These are phyloP conservation scores for Echiichthys vipera DNA, from an alignment of 2,797 vertebrate species.

Conservation along the genomic window DNA sequence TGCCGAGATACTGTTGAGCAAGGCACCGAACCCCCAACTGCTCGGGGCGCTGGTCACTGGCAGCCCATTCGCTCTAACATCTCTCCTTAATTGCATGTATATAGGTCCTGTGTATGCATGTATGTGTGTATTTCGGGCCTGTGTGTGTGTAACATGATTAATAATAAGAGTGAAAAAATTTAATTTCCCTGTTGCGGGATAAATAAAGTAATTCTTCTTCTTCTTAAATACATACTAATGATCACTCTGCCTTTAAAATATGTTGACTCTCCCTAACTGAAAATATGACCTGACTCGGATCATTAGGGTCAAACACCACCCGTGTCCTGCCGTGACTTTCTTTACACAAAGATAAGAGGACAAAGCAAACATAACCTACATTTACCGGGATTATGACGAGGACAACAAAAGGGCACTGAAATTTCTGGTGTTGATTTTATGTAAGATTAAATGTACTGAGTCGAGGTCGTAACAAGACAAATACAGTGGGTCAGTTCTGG, in stretches of 20 bases:
- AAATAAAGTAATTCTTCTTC: too few relatives aligned
- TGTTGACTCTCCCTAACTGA: background rate
- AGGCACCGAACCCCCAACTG: too few relatives aligned
- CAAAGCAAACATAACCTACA: constrained; percentile 29
- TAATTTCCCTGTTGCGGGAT: too few relatives aligned
- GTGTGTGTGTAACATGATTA: too few relatives aligned
- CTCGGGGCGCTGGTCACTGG: too few relatives aligned
- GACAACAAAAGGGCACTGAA: constrained; percentile 13
- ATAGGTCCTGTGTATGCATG: too few relatives aligned
- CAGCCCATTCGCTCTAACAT: too few relatives aligned
- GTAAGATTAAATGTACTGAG: background rate
- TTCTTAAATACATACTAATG: background rate
- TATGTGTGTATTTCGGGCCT: too few relatives aligned
- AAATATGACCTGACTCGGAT: constrained; percentile 6
- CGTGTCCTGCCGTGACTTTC: background rate
- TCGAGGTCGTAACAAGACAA: constrained; percentile 11
- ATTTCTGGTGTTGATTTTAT: constrained; percentile 26
- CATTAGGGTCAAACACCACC: constrained; percentile 22
- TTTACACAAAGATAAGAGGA: constrained; percentile 33
- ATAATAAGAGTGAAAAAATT: too few relatives aligned
- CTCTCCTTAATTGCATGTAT: too few relatives aligned
- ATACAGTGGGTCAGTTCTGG: background rate
- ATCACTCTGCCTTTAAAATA: background rate
- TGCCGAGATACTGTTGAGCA: too few relatives aligned
- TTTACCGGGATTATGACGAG: constrained; percentile 5